Base-by-base conservation (phyloP, 2,797 vertebrate genomes). In the Danio choprae region DNA sequence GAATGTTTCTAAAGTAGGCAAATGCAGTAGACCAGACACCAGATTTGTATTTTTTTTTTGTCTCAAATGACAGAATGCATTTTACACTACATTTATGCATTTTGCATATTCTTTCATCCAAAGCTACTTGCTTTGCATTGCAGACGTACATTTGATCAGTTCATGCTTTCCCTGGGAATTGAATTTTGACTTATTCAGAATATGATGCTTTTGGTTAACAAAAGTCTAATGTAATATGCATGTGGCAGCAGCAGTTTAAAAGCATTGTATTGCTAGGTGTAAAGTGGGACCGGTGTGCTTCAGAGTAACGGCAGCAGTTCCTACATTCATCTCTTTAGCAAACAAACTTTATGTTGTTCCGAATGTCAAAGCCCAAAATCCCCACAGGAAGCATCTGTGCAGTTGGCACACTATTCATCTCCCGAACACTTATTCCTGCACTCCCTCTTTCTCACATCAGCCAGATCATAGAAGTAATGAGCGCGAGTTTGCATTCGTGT, bases 291-390 rank as follows among this genome's bases (percentile, higher is more conserved):
- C 48, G 18, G 3, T 44, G 43, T 74, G 20, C 10, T 58, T 77
- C 8, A 4, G 40, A 15, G 18, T 15, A 63, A 29, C 44, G 55
- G 53, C 51, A 77, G 53, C 41, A 55, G 7, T 58, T 55, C 16
- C 67, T 6, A 20, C 16, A 40, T 29, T n/a, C 4, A 53, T 63
- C 20, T 67, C 38, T 77, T 77, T 48, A 18, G 5, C 16, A 50
- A 59, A 59, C 22, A 53, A 16, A 51, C 44, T 50, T 48, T 36
- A 44, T 67, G 22, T 67, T 67, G 15, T 46, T 77, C 62, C 51
- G 38, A 67, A 77, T 77, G 62, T 56, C 20, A 56, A 77, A 77
- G 51, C 40, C 10, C 7, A 29, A 29, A 77, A 69, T 48, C 40
- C 55, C 55, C 29, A 9, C 29, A 7, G 64, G 53, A 59, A 41